These are phyloP conservation scores for Pseudachorutes palmiensis DNA, from an alignment of 1,140 invertebrate genomes.

Conservation along the genomic window DNA sequence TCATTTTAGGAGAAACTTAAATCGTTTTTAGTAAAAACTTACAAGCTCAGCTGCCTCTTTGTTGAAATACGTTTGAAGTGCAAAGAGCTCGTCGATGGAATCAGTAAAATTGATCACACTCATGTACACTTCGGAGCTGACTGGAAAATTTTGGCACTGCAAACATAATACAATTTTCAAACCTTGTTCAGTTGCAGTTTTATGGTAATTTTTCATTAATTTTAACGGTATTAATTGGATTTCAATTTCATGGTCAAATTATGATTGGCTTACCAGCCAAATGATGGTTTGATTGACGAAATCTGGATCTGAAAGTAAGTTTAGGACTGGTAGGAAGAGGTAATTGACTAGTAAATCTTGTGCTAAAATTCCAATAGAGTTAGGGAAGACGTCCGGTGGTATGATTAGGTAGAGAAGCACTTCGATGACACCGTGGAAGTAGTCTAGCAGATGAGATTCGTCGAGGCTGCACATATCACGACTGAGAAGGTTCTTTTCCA, in stretches of 20 bases:
- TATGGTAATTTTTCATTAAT: neutral
- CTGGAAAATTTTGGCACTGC: constrained; percentile 64
- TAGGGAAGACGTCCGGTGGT: constrained; percentile 76
- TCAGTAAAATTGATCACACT: constrained; percentile 67
- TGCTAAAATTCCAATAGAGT: constrained; percentile 64
- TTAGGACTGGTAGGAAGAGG: constrained; percentile 68
- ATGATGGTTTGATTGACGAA: constrained; percentile 87
- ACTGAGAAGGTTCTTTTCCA: constrained; percentile 68
- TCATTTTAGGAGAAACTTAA: neutral
- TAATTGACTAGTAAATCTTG: constrained; percentile 72
- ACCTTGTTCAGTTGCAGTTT: neutral
- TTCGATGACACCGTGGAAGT: constrained; percentile 74
- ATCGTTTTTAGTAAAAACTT: constrained; percentile 38
- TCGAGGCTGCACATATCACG: constrained; percentile 48
- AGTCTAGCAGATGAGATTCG: constrained; percentile 56
- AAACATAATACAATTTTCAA: too few relatives aligned
- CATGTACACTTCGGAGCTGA: constrained; percentile 74
- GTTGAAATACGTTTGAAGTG: constrained; percentile 66
- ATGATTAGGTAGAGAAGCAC: constrained; percentile 73
- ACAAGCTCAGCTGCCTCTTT: constrained; percentile 68
- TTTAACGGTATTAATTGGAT: constrained; percentile 25
- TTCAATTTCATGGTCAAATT: constrained; percentile 9
- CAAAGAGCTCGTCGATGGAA: constrained; percentile 67
- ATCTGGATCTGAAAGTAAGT: constrained; percentile 82
- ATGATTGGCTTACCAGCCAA: constrained; percentile 64